Evolutionary conservation across 2,113 vertebrate genomes (phyloP), one percentile per base, ranked within the genome.

Genomic region (Astatoreochromis straeleni): DNA sequence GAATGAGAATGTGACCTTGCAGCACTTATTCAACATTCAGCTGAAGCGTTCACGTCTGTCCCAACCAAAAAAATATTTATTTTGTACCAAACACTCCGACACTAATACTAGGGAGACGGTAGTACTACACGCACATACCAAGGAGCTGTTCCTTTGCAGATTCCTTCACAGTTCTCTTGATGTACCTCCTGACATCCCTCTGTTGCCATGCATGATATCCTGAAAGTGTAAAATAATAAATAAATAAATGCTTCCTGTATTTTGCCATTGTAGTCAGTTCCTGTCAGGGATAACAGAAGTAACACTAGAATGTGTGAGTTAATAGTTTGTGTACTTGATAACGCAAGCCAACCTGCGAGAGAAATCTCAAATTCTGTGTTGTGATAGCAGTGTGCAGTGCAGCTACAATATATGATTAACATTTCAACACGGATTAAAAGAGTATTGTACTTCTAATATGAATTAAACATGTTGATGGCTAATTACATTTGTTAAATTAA

Each of bases 1-100:
- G 85, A 92, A 90, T 91, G 88, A 94, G 88, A 88, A 82, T 49
- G 35, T 45, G 79, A 95, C 94, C 92, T 92, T 95, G 93, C 83
- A 83, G 89, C 85, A 68, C 85, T 87, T 81, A 33, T 80, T 93
- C 84, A 85, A 90, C 86, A 88, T 93, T 89, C 90, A 89, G 82
- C 85, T 57, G 53, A 75, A 90, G 85, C 45, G n/a, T 55, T 92
- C 80, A 63, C 11, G 17, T 33, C 65, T 58, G 60, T 86, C 70
- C 68, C 78, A 40, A 86, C 55, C 73, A 91, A 85, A 93, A 93
- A 93, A 91, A 88, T 89, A 83, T 88, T 87, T 93, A 81, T 92
- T 91, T 90, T 88, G 38, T 78, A 70, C 58, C 84, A 60, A 53
- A 60, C 26, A 17, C 45, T 88, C 21, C 4, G 13, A 70, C 79